Conservation (phyloP, 1,140 invertebrate species). For the Doryteuthis pealeii region DNA sequence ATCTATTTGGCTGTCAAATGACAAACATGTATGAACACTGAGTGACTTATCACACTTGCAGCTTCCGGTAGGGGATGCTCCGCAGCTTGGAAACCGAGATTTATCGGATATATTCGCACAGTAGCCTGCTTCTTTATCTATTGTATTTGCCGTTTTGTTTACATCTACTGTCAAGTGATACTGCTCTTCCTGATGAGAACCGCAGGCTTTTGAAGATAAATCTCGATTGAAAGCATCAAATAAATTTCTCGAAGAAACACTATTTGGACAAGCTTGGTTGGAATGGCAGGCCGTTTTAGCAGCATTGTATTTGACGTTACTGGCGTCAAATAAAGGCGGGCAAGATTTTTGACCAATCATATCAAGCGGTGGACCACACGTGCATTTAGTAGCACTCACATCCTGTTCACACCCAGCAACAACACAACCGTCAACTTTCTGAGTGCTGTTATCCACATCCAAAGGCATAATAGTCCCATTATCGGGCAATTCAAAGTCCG, state of each 20-base stretch:
- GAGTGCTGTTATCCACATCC: too few species aligned
- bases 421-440: too few species aligned
- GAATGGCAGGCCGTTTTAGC: not conserved
- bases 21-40: constrained; percentile 11
- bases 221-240: not conserved
- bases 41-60: constrained; percentile 6
- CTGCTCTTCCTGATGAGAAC: not conserved
- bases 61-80: not conserved
- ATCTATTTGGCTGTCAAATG: constrained; percentile 11
- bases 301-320: not conserved
- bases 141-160: too few species aligned
- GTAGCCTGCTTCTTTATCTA: too few species aligned
- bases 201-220: not conserved
- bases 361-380: too few species aligned
- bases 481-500: too few species aligned
- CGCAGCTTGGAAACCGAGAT: not conserved
- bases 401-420: too few species aligned
- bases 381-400: too few species aligned
- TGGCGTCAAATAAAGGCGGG: not conserved
- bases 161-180: not conserved
- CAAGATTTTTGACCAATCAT: too few species aligned
- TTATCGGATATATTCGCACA: too few species aligned
- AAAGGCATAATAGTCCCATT: too few species aligned
- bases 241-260: not conserved
- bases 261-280: not conserved